Percentiles rank a stretch among this genome's conserved stretches.
Conservation (phyloP, 2,888 invertebrate species). For the Habroteleia sp. region DNA sequence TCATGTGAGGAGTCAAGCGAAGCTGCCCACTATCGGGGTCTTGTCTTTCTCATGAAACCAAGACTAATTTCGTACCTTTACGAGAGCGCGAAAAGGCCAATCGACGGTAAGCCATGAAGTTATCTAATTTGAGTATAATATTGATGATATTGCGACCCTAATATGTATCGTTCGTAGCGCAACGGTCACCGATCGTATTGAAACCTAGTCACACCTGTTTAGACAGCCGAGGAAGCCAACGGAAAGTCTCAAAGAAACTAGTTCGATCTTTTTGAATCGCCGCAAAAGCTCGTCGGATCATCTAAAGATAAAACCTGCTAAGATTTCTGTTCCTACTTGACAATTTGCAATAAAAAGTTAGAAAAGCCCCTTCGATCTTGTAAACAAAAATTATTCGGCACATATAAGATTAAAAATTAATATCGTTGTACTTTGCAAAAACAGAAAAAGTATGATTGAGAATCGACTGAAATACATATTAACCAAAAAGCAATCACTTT, state of each 20-base stretch:
- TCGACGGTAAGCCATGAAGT: slow-evolving; percentile 39
- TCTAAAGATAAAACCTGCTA: slow-evolving; percentile 39
- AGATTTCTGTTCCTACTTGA: slow-evolving; percentile 19
- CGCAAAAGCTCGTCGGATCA: slow-evolving; percentile 46
- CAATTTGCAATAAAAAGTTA: slow-evolving; percentile 9
- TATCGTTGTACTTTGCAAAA: too few species aligned
- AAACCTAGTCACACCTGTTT: slow-evolving; percentile 66
- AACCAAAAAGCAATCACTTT: slow-evolving; percentile 44
- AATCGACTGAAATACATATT: slow-evolving; percentile 6
- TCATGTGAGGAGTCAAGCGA: slow-evolving; percentile 58
- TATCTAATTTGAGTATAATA: slow-evolving; percentile 44
- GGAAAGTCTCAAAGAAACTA: slow-evolving; percentile 49
- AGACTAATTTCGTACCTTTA: slow-evolving; percentile 80
- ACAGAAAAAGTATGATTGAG: not conserved
- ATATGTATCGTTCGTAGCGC: slow-evolving; percentile 43
- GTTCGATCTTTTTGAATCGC: slow-evolving; percentile 52
- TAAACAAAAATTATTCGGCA: too few species aligned
- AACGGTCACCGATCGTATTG: slow-evolving; percentile 62
- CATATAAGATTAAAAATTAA: too few species aligned
- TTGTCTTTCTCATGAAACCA: slow-evolving; percentile 81
- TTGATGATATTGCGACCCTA: slow-evolving; percentile 42
- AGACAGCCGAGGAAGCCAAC: slow-evolving; percentile 27
- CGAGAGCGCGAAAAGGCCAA: slow-evolving; percentile 71
- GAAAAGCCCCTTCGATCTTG: too few species aligned
- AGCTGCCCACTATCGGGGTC: slow-evolving; percentile 79